Percentiles rank a stretch among this genome's conserved stretches.
Evolutionary conservation across 2,113 vertebrate genomes (phyloP).

Genomic region (Petrocephalus microphthalmus): DNA sequence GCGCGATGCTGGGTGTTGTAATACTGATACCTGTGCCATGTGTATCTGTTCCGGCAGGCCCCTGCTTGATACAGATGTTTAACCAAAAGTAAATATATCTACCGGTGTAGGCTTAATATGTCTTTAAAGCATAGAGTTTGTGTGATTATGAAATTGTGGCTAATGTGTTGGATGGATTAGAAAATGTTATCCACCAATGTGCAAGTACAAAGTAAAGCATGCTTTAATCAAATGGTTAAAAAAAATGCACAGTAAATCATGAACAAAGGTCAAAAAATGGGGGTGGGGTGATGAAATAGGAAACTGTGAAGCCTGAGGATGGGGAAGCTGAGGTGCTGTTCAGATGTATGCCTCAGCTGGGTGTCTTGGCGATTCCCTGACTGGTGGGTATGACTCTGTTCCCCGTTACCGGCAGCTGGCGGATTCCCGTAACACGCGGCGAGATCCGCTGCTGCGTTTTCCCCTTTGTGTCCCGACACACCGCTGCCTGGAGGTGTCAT

Average conservation of each 20-base stretch:
- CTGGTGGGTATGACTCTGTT: background rate
- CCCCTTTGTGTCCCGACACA: background rate
- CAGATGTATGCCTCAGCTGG: background rate
- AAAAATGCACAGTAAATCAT: background rate
- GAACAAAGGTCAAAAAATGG: background rate
- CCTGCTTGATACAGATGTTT: no score
- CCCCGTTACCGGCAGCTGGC: background rate
- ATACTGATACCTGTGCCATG: background rate
- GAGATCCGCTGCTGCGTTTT: background rate
- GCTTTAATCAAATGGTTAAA: background rate
- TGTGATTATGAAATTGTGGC: background rate
- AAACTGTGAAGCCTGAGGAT: background rate
- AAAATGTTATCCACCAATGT: background rate
- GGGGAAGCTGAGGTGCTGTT: background rate
- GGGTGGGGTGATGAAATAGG: background rate
- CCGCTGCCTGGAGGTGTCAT: background rate
- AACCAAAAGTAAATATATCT: background rate
- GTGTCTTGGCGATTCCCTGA: background rate
- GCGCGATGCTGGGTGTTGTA: background rate
- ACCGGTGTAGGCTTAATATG: background rate
- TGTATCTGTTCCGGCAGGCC: background rate
- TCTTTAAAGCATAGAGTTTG: background rate
- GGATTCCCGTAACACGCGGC: background rate
- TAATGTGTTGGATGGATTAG: background rate
- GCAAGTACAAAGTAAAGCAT: background rate